phyloP scores from a whole-genome alignment of 2,888 invertebrate genomes.

The Melieria crassipennis region DNA sequence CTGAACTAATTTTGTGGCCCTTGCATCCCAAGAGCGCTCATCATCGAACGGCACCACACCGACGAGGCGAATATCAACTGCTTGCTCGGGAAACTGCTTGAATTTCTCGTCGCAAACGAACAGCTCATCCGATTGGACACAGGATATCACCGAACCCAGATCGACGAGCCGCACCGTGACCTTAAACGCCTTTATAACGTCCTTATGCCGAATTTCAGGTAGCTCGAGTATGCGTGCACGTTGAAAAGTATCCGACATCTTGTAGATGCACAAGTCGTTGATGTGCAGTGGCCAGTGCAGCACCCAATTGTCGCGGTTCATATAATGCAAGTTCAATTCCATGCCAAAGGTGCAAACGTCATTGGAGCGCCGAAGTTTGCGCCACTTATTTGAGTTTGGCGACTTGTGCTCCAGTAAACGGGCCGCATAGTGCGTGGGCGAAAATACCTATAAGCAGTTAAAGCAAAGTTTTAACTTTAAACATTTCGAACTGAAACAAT shows the following conservation, averaged over 20 bases:
- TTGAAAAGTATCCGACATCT: conserved; percentile 67
- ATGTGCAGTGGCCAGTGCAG: conserved; percentile 63
- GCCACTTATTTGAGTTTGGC: conserved; percentile 39
- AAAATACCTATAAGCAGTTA: conserved; percentile 48
- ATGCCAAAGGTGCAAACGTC: conserved; percentile 49
- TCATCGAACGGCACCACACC: conserved; percentile 69
- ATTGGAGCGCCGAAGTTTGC: conserved; percentile 45
- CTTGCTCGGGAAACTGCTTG: conserved; percentile 66
- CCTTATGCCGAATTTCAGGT: conserved; percentile 51
- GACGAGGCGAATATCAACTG: conserved; percentile 68
- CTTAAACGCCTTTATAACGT: conserved; percentile 41
- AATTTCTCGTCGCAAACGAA: conserved; percentile 68
- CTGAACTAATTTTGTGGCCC: conserved; percentile 62
- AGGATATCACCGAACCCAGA: conserved; percentile 67
- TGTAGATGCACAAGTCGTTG: conserved; percentile 71
- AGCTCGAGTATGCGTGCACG: conserved; percentile 69
- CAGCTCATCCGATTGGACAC: conserved; percentile 55
- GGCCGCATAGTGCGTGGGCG: conserved; percentile 73
- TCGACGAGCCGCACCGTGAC: conserved; percentile 70
- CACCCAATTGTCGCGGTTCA: conserved; percentile 45
- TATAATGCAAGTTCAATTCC: conserved; percentile 50
- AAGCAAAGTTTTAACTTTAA: conserved; percentile 16
- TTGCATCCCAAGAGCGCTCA: conserved; percentile 69
- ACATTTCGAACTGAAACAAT: not conserved
- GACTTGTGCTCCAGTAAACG: conserved; percentile 67